phyloP scores from a whole-genome alignment of 2,113 vertebrate genomes.

The Porphyrio hochstetteri region DNA sequence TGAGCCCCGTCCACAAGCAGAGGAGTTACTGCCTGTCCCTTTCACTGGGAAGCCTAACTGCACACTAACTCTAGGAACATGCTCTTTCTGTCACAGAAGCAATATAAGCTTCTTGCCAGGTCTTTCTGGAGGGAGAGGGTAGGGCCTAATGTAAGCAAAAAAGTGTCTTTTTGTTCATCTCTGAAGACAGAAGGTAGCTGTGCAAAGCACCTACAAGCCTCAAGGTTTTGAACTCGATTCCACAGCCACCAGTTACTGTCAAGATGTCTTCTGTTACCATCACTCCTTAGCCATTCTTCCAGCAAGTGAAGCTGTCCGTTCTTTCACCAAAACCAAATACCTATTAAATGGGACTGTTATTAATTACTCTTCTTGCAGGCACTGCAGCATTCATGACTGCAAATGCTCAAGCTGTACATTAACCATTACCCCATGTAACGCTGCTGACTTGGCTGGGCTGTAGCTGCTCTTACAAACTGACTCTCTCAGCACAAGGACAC shows the following conservation, averaged over 20 bases:
- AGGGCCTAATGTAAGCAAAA: not conserved
- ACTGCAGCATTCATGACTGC: not conserved
- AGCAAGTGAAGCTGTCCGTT: not conserved
- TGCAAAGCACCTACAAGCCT: not conserved
- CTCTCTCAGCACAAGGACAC: not conserved
- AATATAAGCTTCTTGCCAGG: not conserved
- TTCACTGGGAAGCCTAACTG: not conserved
- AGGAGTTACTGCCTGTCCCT: not conserved
- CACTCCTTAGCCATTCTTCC: not conserved
- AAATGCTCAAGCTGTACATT: not conserved
- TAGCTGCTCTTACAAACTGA: not conserved
- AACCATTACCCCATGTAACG: rapidly evolving
- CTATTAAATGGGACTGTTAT: not conserved
- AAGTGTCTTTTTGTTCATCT: not conserved
- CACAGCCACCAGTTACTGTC: not conserved
- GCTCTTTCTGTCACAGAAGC: not conserved
- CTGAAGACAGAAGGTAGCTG: not conserved
- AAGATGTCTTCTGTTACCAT: not conserved
- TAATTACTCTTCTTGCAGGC: not conserved
- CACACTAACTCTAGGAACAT: not conserved
- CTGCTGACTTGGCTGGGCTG: not conserved
- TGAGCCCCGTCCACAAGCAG: not conserved
- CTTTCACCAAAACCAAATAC: not conserved
- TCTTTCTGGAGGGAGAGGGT: not conserved
- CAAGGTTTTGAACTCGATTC: not conserved